A percentile compares a stretch with the other conserved stretches of the same genome.
Evolutionary conservation across 2,797 vertebrate genomes (phyloP).

Genomic region (Gymnoscopelus microlampas): DNA sequence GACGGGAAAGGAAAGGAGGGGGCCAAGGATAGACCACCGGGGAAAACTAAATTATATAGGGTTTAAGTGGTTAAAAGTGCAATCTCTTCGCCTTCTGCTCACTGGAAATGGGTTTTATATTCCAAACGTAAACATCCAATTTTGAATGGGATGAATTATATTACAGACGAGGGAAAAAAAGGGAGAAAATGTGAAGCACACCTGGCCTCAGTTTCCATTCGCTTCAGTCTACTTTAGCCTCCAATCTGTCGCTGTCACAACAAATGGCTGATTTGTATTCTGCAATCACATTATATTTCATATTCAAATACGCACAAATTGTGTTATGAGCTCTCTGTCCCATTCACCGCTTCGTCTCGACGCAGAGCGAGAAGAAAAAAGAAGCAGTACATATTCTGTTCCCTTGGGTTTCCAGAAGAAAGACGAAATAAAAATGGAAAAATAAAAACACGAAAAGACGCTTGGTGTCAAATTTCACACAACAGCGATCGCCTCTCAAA

Average conservation of each 20-base stretch:
- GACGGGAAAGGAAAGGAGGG: no score
- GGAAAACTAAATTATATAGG: no score
- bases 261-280: conserved; percentile 66
- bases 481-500: conserved; percentile 71
- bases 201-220: conserved; percentile 35
- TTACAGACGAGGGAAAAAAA: conserved; percentile 3
- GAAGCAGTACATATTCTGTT: conserved; percentile 62
- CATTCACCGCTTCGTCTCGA: conserved; percentile 39
- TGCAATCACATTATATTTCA: conserved; percentile 50
- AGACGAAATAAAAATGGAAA: conserved; percentile 31
- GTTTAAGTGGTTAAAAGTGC: not conserved
- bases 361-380: conserved; percentile 39
- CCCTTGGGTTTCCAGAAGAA: conserved; percentile 69
- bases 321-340: conserved; percentile 55
- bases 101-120: conserved; percentile 33
- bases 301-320: conserved; percentile 66
- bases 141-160: conserved; percentile 29
- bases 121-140: conserved; percentile 1
- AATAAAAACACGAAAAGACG: conserved; percentile 71
- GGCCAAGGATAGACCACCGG: no score
- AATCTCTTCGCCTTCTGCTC: conserved; percentile 2
- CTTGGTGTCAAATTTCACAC: conserved; percentile 80
- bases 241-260: conserved; percentile 36
- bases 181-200: conserved; percentile 28
- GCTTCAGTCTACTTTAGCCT: conserved; percentile 25